Evolutionary conservation across 2,888 invertebrate species (phyloP), one percentile per base, ranked within the genome.

Genomic region (Stenurella melanura): DNA sequence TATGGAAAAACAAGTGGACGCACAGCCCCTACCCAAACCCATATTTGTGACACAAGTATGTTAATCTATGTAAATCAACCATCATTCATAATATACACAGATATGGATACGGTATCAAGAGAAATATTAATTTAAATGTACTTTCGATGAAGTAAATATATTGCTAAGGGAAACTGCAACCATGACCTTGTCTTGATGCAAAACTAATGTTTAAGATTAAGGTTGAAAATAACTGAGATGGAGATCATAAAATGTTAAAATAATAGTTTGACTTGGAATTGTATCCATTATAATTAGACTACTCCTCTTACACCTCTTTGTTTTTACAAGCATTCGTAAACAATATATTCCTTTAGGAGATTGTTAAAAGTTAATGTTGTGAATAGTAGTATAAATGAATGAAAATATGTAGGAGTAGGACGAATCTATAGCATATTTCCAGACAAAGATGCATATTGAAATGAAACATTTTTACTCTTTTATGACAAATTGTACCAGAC

Each of bases 11-110:
- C n/a, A n/a, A 57, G 19, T 42, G 42, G 60, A 42, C 21, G 19
- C 67, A 70, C 60, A 70, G 70, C 50, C 60, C 42, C 70, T 60
- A 11, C 70, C 69, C 58, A 30, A 42, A 60, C 42, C 42, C 60
- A n/a, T 38, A 69, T 60, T 60, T 57, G 60, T 60, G 38, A 70
- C 26, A 68, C 21, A 68, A 4, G 64, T 69, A 30, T 69, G 57
- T 19, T 54, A 68, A 68, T 58, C 57, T 58, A 34, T 58, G 69
- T 68, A 30, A 68, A 56, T n/a, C 17, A 56, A n/a, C 12, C 56
- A 68, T 50, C n/a, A 67, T 21, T 56, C 30, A 67, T 30, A 56
- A 30, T 10, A 56, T 56, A 26, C 26, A 30, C 17, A 67, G 19
- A 19, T 67, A 56, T 54, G 56, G 26, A 58, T 50, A 38, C 57